These are phyloP conservation scores for Lycopodina hypogea DNA, from an alignment of 37 sponge, comb jelly and placozoan genomes.

Conservation along the genomic window DNA sequence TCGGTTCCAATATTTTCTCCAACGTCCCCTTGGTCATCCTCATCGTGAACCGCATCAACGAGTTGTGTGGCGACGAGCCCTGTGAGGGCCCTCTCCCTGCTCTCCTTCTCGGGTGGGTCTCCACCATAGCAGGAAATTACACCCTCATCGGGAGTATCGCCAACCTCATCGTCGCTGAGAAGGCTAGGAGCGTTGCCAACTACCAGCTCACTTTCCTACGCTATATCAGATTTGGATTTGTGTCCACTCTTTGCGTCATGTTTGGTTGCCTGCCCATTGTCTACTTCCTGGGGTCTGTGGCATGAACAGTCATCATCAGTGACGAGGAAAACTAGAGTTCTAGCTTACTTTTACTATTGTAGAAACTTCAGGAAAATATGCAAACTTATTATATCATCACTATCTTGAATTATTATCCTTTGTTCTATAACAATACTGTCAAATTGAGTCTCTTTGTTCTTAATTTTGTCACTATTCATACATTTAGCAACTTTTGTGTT, in stretches of 20 bases:
- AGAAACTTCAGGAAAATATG: background rate
- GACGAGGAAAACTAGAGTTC: background rate
- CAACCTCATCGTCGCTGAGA: slow-evolving; percentile 92
- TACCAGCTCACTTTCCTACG: slow-evolving; percentile 65
- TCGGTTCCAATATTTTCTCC: slow-evolving; percentile 83
- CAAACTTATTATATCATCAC: background rate
- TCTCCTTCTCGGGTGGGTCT: slow-evolving; percentile 80
- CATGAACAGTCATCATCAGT: background rate
- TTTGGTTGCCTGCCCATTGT: slow-evolving; percentile 77
- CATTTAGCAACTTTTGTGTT: too few species aligned
- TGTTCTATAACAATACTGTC: too few species aligned
- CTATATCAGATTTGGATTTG: slow-evolving; percentile 78
- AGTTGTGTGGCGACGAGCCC: slow-evolving; percentile 46
- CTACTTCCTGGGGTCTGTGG: slow-evolving; percentile 59
- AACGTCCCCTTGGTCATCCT: slow-evolving; percentile 84
- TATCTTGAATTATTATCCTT: background rate
- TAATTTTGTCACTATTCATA: too few species aligned
- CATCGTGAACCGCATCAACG: slow-evolving; percentile 55
- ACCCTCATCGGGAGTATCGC: slow-evolving; percentile 90
- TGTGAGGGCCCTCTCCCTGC: slow-evolving; percentile 46
- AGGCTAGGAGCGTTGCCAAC: slow-evolving; percentile 63
- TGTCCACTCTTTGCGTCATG: slow-evolving; percentile 73
- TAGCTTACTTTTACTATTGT: background rate
- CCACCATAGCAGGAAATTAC: slow-evolving; percentile 89
- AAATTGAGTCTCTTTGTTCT: too few species aligned